These are phyloP conservation scores for Drosophila trapezifrons DNA, from an alignment of 1,140 invertebrate genomes.

Conservation along the genomic window DNA sequence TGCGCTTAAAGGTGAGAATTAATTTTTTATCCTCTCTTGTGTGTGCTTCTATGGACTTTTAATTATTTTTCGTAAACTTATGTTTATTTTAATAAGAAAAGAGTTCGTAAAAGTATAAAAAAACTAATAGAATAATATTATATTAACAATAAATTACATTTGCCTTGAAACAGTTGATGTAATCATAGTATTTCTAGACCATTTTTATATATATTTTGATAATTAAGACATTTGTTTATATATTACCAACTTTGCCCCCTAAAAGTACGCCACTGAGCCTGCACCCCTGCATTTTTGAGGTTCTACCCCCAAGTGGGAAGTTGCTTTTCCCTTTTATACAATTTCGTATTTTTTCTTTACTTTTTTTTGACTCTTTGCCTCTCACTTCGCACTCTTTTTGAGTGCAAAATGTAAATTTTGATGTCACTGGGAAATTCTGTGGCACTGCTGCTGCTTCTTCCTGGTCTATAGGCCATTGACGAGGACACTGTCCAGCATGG, in stretches of 20 bases:
- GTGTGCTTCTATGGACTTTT: no score
- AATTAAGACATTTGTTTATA: no score
- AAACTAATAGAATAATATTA: no score
- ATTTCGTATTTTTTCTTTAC: conserved; percentile 26
- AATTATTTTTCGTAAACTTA: no score
- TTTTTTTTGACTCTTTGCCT: conserved; percentile 8
- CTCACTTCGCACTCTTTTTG: conserved; percentile 35
- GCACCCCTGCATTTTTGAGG: background rate
- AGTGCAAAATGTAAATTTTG: conserved; percentile 63
- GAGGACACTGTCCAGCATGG: conserved; percentile 45
- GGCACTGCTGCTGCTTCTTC: conserved; percentile 24
- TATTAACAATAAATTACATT: no score
- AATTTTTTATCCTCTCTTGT: no score
- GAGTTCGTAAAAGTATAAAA: no score
- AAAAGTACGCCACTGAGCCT: background rate
- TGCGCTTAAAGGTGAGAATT: no score
- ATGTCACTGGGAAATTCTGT: conserved; percentile 57
- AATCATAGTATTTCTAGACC: no score
- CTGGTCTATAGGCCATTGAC: conserved; percentile 42
- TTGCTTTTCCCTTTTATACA: conserved; percentile 40
- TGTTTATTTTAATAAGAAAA: no score
- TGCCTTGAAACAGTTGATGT: no score
- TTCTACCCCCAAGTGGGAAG: conserved; percentile 14
- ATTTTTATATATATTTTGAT: no score
- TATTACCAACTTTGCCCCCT: background rate